These are phyloP conservation scores for Sitta carolinensis DNA, from an alignment of 2,797 vertebrate species.

Conservation along the genomic window DNA sequence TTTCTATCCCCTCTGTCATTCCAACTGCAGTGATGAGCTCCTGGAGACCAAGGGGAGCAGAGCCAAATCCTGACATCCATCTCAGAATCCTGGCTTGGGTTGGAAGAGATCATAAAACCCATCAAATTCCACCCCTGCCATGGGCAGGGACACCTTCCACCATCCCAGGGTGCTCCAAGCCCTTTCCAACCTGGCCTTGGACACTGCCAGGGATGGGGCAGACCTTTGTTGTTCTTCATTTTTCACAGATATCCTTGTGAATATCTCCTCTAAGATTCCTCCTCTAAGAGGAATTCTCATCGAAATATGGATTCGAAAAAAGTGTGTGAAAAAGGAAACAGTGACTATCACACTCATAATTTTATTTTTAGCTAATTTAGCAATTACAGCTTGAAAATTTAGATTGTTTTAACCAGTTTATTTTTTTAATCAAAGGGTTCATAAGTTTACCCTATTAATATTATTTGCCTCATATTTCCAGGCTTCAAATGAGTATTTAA, in stretches of 20 bases:
- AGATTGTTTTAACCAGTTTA: not conserved
- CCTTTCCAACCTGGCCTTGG: fast-evolving
- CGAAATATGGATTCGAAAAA: not conserved
- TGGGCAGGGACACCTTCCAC: not conserved
- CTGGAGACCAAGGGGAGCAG: not conserved
- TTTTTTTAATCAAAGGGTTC: not conserved
- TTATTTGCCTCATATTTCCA: not conserved
- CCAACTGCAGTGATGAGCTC: fast-evolving
- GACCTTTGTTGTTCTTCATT: not conserved
- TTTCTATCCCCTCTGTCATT: not conserved
- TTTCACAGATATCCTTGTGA: not conserved
- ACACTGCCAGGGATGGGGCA: not conserved
- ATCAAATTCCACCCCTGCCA: not conserved
- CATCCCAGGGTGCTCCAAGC: fast-evolving
- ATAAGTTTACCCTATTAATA: not conserved
- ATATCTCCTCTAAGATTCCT: too few relatives aligned
- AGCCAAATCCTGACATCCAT: not conserved
- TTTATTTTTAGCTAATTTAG: not conserved
- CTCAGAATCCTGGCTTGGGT: not conserved
- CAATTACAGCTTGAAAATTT: not conserved
- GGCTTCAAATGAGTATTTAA: not conserved
- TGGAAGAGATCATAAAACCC: not conserved
- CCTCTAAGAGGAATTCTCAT: not conserved
- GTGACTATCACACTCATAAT: not conserved
- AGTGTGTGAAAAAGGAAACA: not conserved